These are phyloP conservation scores for Pterocles orientalis DNA, from an alignment of 2,113 vertebrate genomes.

Conservation along the genomic window DNA sequence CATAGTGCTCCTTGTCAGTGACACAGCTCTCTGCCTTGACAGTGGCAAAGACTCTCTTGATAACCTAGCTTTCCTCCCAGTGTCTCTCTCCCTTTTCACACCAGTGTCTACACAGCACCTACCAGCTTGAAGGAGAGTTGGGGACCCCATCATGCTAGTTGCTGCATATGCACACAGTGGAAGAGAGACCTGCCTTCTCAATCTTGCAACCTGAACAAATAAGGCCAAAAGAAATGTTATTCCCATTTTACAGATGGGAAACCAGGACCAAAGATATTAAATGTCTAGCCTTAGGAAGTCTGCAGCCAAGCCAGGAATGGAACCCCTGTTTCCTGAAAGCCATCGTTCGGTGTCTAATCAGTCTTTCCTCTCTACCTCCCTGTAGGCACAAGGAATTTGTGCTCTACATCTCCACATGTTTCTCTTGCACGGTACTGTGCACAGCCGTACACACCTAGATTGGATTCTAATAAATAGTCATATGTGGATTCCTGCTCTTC, in stretches of 20 bases:
- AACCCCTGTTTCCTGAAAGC: slow-evolving; percentile 42
- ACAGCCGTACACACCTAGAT: slow-evolving; percentile 8
- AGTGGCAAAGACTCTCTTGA: background rate
- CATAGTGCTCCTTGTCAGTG: background rate
- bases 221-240: slow-evolving; percentile 36
- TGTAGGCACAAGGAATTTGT: slow-evolving; percentile 43
- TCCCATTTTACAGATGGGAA: slow-evolving; percentile 26
- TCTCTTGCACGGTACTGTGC: background rate
- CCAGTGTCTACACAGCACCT: rapidly evolving
- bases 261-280: slow-evolving; percentile 29
- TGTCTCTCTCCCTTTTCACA: background rate
- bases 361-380: slow-evolving; percentile 63
- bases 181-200: background rate
- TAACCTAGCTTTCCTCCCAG: background rate
- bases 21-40: background rate
- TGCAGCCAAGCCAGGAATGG: slow-evolving; percentile 46
- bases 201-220: slow-evolving; percentile 11
- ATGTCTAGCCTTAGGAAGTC: slow-evolving; percentile 37
- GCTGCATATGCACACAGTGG: rapidly evolving
- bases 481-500: background rate
- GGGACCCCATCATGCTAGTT: background rate
- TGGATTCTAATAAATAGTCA: slow-evolving; percentile 12
- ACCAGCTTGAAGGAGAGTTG: background rate
- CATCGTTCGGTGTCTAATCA: slow-evolving; percentile 6
- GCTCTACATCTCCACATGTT: slow-evolving; percentile 40